Percentiles rank a stretch among this genome's conserved stretches.
Evolutionary conservation across 2,797 vertebrate species (phyloP).

Genomic region (Podargus strigoides): DNA sequence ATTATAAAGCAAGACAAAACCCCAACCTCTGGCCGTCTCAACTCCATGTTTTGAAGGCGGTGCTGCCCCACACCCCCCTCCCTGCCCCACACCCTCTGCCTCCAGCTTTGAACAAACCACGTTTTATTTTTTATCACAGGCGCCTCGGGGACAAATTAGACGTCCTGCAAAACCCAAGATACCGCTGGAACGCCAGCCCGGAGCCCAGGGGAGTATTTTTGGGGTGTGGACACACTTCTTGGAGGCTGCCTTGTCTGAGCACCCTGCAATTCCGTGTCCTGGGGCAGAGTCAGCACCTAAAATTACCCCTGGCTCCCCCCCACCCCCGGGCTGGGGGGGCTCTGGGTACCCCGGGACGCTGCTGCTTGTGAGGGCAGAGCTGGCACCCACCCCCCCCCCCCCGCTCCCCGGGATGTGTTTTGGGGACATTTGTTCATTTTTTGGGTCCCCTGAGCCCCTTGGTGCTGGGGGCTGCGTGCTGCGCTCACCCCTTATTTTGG

Average conservation of each 20-base stretch:
- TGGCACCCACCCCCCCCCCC: no score
- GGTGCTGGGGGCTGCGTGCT: not conserved
- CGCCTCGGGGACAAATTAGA: not conserved
- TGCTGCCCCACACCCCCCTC: not conserved
- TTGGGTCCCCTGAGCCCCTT: not conserved
- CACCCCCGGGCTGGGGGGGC: no score
- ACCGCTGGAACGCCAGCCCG: not conserved
- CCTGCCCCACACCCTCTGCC: not conserved
- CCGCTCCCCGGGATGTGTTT: not conserved
- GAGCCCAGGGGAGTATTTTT: not conserved
- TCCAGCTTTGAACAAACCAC: slow-evolving; percentile 5
- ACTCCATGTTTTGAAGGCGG: not conserved
- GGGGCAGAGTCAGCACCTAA: not conserved
- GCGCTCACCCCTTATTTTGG: not conserved
- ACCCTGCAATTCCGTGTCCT: not conserved
- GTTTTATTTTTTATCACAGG: slow-evolving; percentile 25
- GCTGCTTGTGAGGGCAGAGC: no score
- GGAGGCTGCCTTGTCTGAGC: not conserved
- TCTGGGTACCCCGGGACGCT: no score
- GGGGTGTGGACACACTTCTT: not conserved
- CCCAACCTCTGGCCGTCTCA: not conserved
- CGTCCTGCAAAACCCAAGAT: not conserved
- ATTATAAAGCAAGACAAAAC: not conserved
- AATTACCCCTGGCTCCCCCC: not conserved
- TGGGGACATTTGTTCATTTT: not conserved